Evolutionary conservation across 92 coral and sea anemone genomes (phyloP).

Genomic region (Umimayanthus kanabou): DNA sequence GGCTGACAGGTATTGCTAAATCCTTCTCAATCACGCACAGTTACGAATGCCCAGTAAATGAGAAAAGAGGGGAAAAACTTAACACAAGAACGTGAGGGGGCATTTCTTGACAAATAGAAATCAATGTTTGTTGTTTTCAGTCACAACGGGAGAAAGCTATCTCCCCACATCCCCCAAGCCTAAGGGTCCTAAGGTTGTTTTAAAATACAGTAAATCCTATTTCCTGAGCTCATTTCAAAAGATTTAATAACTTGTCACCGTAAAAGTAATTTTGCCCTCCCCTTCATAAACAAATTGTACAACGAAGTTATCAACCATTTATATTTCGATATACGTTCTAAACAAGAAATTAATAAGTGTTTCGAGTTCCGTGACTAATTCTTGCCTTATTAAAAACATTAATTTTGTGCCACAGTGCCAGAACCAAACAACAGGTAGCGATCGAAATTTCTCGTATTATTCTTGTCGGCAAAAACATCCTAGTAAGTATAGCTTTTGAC

Average conservation of each 20-base stretch:
- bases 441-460: no score
- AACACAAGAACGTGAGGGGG: background rate
- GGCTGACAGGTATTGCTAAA: background rate
- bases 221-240: slow-evolving; percentile 16
- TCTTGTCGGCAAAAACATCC: background rate
- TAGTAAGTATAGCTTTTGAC: background rate
- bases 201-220: slow-evolving; percentile 14
- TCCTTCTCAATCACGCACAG: background rate
- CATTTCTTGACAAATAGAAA: background rate
- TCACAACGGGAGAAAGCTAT: background rate
- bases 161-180: background rate
- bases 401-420: background rate
- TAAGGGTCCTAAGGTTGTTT: slow-evolving; percentile 2
- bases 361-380: slow-evolving; percentile 26
- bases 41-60: background rate
- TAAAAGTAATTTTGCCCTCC: slow-evolving; percentile 27
- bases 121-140: background rate
- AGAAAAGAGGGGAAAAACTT: background rate
- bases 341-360: background rate
- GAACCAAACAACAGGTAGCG: background rate
- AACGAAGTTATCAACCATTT: background rate
- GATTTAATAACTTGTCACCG: background rate
- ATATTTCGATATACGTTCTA: background rate
- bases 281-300: background rate
- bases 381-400: background rate